These are phyloP conservation scores for Porites rus DNA, from an alignment of 92 coral and sea anemone genomes.

Conservation along the genomic window DNA sequence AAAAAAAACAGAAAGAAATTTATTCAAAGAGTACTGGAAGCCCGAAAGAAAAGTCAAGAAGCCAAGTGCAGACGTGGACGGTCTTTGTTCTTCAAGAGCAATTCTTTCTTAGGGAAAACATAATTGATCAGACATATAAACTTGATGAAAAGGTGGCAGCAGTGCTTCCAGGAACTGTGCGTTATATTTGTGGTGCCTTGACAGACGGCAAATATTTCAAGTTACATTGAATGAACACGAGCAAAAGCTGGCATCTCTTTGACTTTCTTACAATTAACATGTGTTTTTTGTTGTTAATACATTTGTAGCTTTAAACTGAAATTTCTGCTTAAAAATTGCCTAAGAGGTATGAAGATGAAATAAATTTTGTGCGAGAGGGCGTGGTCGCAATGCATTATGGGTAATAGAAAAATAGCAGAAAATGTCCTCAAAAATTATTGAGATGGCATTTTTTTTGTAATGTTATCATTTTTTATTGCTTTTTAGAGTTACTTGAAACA, in stretches of 20 bases:
- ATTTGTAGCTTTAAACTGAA: no score
- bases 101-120: conserved; percentile 43
- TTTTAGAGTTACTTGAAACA: no score
- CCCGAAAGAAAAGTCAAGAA: no score
- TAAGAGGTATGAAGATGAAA: no score
- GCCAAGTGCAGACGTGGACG: no score
- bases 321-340: no score
- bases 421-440: background rate
- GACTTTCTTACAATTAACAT: background rate
- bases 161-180: conserved; percentile 48
- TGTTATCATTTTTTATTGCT: no score
- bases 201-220: conserved; percentile 26
- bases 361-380: background rate
- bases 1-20: no score
- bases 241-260: conserved; percentile 47
- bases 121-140: conserved; percentile 48
- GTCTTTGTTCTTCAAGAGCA: conserved; percentile 35
- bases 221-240: conserved; percentile 47
- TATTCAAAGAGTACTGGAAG: no score
- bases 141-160: conserved; percentile 43
- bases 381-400: conserved; percentile 2
- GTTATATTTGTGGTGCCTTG: conserved; percentile 33
- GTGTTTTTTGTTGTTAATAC: background rate
- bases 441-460: no score
- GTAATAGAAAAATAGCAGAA: background rate